Evolutionary conservation across 2,888 invertebrate species (phyloP), one percentile per base, ranked within the genome.

Genomic region (Ectemnius lituratus): DNA sequence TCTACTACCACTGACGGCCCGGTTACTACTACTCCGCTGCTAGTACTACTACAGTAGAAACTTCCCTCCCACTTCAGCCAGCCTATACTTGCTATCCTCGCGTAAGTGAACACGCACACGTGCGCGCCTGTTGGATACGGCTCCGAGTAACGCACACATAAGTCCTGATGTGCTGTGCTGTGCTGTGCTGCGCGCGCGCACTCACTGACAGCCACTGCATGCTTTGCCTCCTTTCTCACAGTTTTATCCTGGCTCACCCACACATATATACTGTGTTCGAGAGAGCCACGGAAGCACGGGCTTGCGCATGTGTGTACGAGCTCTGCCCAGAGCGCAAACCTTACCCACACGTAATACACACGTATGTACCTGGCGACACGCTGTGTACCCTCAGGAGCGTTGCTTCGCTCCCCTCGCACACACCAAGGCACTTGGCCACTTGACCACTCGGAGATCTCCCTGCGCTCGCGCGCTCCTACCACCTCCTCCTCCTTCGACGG

Each of bases 371-470:
- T 62, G 57, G 64, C 70, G 69, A 52, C 73, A 64, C 67, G 14
- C 14, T 52, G 52, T 52, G 79, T 74, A 75, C 62, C 64, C 72
- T 72, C 84, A 85, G 85, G 82, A 79, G 72, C 85, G 85, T 79
- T 68, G n/a, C 47, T 18, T 27, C 27, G 67, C 70, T 68, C 66
- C 56, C 67, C 75, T 70, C 75, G 60, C 58, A 52, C 58, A 52
- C 73, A 6, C 71, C 72, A 49, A 46, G 67, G 27, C 52, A 14
- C 52, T 52, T 16, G 52, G 16, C 52, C 52, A 16, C 52, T 52
- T 52, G 52, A 16, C 16, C 52, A 52, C 52, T 52, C 16, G 52
- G 52, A 23, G 23, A 37, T 37, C 37, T 6, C 37, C 37, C 8
- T 37, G 37, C 37, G 37, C 37, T 37, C 37, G 37, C 37, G 37